Evolutionary conservation across 2,797 vertebrate species (phyloP).

Genomic region (Merluccius polli): DNA sequence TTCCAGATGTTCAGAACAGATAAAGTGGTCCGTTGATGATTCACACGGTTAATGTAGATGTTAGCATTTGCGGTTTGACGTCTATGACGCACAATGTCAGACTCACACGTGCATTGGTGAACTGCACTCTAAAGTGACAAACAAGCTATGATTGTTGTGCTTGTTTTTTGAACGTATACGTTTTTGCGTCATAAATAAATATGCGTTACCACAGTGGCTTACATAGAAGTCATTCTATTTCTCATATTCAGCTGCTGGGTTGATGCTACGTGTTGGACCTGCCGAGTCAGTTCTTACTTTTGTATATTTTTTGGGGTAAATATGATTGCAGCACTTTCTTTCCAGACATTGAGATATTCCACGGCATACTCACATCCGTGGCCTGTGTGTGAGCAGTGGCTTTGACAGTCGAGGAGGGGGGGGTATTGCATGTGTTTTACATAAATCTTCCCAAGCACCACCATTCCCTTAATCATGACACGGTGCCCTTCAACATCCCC

Average conservation of each 20-base stretch:
- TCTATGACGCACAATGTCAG: too few species aligned
- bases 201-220: neutral
- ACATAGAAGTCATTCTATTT: neutral
- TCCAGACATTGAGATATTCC: neutral
- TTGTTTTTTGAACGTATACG: neutral
- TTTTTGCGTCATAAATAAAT: neutral
- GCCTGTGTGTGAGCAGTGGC: neutral
- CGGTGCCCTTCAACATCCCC: neutral
- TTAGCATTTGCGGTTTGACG: too few species aligned
- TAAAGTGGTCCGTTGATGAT: too few species aligned
- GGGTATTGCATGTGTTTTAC: constrained; percentile 2
- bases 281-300: neutral
- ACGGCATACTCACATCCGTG: neutral
- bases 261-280: neutral
- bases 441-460: constrained; percentile 5
- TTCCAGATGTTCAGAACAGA: neutral
- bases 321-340: neutral
- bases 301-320: neutral
- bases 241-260: neutral
- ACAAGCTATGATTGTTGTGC: neutral
- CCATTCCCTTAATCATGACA: neutral
- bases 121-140: neutral
- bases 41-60: neutral
- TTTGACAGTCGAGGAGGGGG: neutral
- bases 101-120: neutral